Conservation (phyloP, 2,797 vertebrate genomes). For the Neostethus bicornis region DNA sequence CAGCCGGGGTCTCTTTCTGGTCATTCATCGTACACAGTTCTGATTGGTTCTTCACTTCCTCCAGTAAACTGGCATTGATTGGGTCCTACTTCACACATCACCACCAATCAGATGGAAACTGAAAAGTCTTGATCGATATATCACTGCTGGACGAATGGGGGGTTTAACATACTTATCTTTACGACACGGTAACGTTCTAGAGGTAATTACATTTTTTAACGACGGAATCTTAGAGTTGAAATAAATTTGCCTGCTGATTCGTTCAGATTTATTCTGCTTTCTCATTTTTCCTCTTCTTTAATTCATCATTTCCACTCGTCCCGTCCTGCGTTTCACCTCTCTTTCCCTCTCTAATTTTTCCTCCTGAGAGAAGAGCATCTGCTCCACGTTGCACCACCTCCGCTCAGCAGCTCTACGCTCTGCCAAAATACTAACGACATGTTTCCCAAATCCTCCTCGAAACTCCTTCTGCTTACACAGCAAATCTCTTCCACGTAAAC, state of each 20-base stretch:
- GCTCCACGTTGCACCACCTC: slow-evolving; percentile 36
- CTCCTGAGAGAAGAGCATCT: slow-evolving; percentile 47
- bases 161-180: too few species aligned
- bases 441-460: slow-evolving; percentile 47
- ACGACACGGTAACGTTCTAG: too few species aligned
- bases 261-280: slow-evolving; percentile 47
- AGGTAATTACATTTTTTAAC: too few species aligned
- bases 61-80: too few species aligned
- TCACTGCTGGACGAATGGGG: too few species aligned
- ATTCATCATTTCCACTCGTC: slow-evolving; percentile 66
- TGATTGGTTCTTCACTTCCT: too few species aligned
- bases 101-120: too few species aligned
- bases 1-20: too few species aligned
- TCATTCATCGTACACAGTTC: too few species aligned
- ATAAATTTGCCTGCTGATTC: slow-evolving; percentile 39
- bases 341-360: slow-evolving; percentile 58
- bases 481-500: slow-evolving; percentile 62
- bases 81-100: too few species aligned
- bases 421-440: slow-evolving; percentile 57
- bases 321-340: slow-evolving; percentile 62
- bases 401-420: slow-evolving; percentile 26
- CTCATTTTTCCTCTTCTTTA: slow-evolving; percentile 53
- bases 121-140: too few species aligned
- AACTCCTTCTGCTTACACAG: slow-evolving; percentile 48
- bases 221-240: too few species aligned